Evolutionary conservation across 2,113 vertebrate species (phyloP).

Genomic region (Osmerus eperlanus): DNA sequence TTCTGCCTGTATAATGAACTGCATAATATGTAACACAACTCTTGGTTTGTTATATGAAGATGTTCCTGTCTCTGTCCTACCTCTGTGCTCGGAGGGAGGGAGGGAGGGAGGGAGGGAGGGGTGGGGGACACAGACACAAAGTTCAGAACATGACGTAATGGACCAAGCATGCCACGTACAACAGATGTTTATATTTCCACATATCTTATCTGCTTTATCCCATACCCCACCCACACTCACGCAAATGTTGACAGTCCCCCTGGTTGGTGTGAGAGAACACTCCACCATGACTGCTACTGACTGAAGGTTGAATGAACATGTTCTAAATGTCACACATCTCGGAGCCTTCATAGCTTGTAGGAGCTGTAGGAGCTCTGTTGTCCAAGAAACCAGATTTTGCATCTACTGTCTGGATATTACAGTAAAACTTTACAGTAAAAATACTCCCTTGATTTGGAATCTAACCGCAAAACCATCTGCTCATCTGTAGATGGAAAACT

Average conservation of each 20-base stretch:
- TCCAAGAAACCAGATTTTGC: neutral
- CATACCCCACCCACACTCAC: constrained; percentile 12
- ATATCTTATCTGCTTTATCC: constrained; percentile 37
- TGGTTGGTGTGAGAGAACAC: constrained; percentile 22
- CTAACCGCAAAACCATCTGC: too few species aligned
- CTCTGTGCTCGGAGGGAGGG: neutral
- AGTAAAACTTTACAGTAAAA: too few species aligned
- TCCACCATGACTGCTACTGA: constrained; percentile 12
- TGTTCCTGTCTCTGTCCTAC: too few species aligned
- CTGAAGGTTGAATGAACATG: constrained; percentile 1
- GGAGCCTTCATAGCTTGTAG: too few species aligned
- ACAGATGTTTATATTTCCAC: constrained; percentile 40
- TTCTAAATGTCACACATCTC: neutral
- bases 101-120: neutral
- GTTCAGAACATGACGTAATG: constrained; percentile 5
- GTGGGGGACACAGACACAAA: neutral
- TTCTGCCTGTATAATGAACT: neutral
- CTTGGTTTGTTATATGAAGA: too few species aligned
- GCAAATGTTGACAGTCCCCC: constrained; percentile 5
- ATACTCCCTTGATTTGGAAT: too few species aligned
- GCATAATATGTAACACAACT: neutral
- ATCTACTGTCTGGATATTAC: neutral
- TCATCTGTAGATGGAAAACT: neutral
- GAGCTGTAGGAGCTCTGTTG: neutral
- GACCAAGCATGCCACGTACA: constrained; percentile 31